Conservation (phyloP, 2,888 invertebrate species). For the Notodonta dromedarius region DNA sequence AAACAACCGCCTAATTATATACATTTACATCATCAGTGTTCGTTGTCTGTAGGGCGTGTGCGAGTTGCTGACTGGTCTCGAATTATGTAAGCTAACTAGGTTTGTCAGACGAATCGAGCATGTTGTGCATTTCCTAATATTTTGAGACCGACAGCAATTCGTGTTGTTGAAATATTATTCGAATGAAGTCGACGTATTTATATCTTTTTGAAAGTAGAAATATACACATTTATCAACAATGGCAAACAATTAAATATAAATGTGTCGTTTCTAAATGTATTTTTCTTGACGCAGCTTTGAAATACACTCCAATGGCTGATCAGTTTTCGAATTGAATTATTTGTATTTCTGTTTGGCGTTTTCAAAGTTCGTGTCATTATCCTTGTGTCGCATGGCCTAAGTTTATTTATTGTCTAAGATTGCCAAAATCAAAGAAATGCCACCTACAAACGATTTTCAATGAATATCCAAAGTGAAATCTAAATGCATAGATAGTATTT, state of each 20-base stretch:
- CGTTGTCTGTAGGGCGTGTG: not conserved
- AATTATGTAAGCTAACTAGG: no score
- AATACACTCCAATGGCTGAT: no score
- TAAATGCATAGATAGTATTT: not conserved
- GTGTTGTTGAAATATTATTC: not conserved
- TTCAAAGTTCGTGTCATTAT: conserved; percentile 20
- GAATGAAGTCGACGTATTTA: not conserved
- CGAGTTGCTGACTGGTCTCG: not conserved
- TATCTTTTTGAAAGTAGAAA: not conserved
- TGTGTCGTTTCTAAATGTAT: not conserved
- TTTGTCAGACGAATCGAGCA: not conserved
- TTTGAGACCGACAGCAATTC: not conserved
- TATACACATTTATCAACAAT: not conserved
- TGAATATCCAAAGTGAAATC: not conserved
- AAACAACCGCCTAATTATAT: conserved; percentile 19
- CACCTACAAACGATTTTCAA: not conserved
- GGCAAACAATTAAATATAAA: no score
- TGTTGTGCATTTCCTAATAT: not conserved
- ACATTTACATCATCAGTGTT: not conserved
- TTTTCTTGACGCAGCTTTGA: not conserved
- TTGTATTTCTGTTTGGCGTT: not conserved
- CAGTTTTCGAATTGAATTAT: no score
- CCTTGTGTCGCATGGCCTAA: conserved; percentile 25
- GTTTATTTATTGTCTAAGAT: not conserved
- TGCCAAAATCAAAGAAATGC: not conserved